A percentile compares a stretch with the other conserved stretches of the same genome.
Evolutionary conservation across 2,797 vertebrate species (phyloP).

Genomic region (Epinephelus coioides): DNA sequence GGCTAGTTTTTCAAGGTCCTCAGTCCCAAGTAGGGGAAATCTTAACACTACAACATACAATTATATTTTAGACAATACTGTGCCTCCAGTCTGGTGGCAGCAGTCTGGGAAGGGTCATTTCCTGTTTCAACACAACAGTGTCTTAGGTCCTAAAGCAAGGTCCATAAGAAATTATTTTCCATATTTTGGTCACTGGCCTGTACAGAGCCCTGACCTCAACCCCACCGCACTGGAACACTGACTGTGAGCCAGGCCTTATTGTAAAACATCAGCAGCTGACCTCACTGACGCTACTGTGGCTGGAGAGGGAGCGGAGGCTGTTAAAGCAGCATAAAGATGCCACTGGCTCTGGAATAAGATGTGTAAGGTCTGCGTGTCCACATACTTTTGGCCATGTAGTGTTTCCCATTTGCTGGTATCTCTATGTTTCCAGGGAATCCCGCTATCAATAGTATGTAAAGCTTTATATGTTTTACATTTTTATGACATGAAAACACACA

Average conservation of each 20-base stretch:
- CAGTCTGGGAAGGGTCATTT: not conserved
- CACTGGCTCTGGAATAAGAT: not conserved
- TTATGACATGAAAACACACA: constrained; percentile 5
- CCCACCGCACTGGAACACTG: not conserved
- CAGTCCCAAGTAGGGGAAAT: not conserved
- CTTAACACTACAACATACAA: not conserved
- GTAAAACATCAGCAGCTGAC: not conserved
- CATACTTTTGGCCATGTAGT: not conserved
- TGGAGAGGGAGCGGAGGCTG: not conserved
- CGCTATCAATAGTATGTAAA: not conserved
- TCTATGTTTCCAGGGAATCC: not conserved
- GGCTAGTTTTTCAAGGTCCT: no score
- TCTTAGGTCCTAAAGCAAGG: no score
- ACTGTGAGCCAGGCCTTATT: not conserved
- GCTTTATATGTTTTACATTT: not conserved
- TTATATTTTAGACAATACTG: not conserved
- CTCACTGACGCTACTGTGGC: not conserved
- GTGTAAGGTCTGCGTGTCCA: not conserved
- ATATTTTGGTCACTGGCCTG: not conserved
- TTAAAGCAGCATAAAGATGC: not conserved
- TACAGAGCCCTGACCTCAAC: not conserved
- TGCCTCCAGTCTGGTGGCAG: not conserved
- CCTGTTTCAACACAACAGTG: not conserved
- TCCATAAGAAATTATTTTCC: not conserved
- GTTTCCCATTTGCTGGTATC: not conserved